phyloP scores from a whole-genome alignment of 2,888 invertebrate genomes.

The Napeogenes inachia region DNA sequence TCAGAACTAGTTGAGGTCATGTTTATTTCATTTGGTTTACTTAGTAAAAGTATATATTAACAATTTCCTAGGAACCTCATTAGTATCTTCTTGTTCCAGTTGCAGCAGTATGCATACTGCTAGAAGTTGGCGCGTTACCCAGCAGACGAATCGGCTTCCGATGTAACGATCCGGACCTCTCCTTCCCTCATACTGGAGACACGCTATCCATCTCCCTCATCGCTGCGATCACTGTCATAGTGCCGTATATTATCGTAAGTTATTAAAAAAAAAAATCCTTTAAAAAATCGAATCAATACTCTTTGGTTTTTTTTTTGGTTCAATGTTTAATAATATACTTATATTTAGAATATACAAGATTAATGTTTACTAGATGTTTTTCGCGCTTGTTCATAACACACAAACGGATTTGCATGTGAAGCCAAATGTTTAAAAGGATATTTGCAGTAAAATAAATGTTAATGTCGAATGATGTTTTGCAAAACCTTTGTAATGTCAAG shows the following conservation, averaged over 20 bases:
- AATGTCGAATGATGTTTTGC: conserved; percentile 1
- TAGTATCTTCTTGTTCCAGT: conserved; percentile 60
- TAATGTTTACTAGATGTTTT: conserved; percentile 3
- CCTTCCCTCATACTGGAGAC: conserved; percentile 81
- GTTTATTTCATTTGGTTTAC: too few species aligned
- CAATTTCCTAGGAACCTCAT: background rate
- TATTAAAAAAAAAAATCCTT: too few species aligned
- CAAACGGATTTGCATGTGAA: conserved; percentile 18
- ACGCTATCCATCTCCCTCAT: conserved; percentile 79
- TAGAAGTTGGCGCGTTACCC: conserved; percentile 82
- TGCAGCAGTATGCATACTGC: conserved; percentile 73
- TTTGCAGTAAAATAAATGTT: conserved; percentile 15
- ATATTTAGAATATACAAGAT: background rate
- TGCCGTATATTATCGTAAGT: conserved; percentile 80
- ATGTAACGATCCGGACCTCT: conserved; percentile 84
- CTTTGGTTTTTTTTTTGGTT: background rate
- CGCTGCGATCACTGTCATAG: conserved; percentile 69
- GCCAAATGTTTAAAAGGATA: conserved; percentile 10
- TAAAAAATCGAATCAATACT: background rate
- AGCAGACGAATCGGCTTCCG: conserved; percentile 81
- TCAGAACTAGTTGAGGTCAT: too few species aligned
- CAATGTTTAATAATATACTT: too few species aligned
- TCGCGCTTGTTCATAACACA: conserved; percentile 10
- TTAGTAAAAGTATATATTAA: background rate
- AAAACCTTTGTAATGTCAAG: conserved; percentile 6